Base-by-base conservation (phyloP, 2,113 vertebrate species). In the Tretioscincus oriximinensis region DNA sequence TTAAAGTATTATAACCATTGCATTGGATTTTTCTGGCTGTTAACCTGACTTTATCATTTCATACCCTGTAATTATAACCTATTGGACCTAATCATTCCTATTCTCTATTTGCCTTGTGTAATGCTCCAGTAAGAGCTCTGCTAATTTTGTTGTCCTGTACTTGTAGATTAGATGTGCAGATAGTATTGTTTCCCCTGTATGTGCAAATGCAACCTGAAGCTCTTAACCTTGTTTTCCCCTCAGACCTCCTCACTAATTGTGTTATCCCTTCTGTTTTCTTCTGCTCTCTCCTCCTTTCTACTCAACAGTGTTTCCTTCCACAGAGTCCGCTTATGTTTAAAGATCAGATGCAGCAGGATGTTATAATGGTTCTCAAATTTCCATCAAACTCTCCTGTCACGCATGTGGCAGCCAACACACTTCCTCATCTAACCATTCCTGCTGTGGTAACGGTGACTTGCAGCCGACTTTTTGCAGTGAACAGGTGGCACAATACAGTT, bases 301-400 rank as follows among this genome's bases (percentile, higher is more conserved):
- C 95, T 97, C 95, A 97, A 96, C 94, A 98, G 97, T 98, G 97
- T 97, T 98, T 99, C 97, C 97, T 98, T 96, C 97, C 97, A 92
- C 98, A 99, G 98, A 99, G 98, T 88, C 97, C 98, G 1, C 98
- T 99, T 93, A 98, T 99, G 98, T 99, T 99, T 95, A 99, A 99
- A 95, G 98, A 99, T 94, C 98, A 99, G 95, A 97, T 99, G 98
- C 98, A 99, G 92, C 98, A 99, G 94, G 98, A 99, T 87, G 98
- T 99, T 88, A 98, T 99, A 90, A 99, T 99, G 98, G 98, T 99
- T 92, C 94, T 99, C 83, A 99, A 99, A 96, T 99, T 99, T 82
- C 98, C 98, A 4, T 99, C 98, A 58, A 99, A 99, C 87, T 99
- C 98, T 9, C 98, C 98, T 0, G 98, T 99, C 73, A 99, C 98